Evolutionary conservation across 2,888 invertebrate species (phyloP).

Genomic region (Tetragonula carbonaria): DNA sequence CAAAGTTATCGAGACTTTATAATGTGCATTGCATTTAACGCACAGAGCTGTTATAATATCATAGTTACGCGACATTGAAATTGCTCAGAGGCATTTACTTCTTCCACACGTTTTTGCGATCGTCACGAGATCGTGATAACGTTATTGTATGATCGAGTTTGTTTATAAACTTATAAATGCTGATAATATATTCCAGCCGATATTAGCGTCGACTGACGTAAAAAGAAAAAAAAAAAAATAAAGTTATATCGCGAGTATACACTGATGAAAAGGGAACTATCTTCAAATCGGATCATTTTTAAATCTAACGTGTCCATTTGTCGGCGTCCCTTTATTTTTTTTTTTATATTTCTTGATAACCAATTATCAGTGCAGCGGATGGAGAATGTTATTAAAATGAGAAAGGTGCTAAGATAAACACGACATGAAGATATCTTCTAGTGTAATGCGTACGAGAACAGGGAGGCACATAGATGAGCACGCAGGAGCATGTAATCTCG

Average conservation of each 20-base stretch:
- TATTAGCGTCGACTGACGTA: background rate
- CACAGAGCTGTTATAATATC: background rate
- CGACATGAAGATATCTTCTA: slow-evolving; percentile 30
- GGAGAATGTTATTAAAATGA: background rate
- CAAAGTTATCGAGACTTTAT: slow-evolving; percentile 48
- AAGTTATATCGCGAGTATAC: background rate
- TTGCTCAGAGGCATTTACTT: slow-evolving; percentile 16
- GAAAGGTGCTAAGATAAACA: background rate
- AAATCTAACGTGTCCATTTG: background rate
- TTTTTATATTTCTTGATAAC: background rate
- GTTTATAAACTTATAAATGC: background rate
- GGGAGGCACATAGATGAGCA: background rate
- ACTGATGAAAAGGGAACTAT: background rate
- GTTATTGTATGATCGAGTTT: background rate
- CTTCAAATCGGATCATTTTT: background rate
- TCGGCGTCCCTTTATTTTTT: background rate
- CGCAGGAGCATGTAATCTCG: slow-evolving; percentile 42
- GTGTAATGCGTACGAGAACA: background rate
- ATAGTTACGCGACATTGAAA: slow-evolving; percentile 33
- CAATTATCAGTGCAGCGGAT: background rate
- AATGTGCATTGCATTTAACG: slow-evolving; percentile 22
- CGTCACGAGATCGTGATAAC: background rate
- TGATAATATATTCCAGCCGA: background rate
- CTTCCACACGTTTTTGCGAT: background rate
- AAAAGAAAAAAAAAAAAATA: background rate